Evolutionary conservation across 2,888 invertebrate genomes (phyloP).

Genomic region (Ganaspis brasiliensis): DNA sequence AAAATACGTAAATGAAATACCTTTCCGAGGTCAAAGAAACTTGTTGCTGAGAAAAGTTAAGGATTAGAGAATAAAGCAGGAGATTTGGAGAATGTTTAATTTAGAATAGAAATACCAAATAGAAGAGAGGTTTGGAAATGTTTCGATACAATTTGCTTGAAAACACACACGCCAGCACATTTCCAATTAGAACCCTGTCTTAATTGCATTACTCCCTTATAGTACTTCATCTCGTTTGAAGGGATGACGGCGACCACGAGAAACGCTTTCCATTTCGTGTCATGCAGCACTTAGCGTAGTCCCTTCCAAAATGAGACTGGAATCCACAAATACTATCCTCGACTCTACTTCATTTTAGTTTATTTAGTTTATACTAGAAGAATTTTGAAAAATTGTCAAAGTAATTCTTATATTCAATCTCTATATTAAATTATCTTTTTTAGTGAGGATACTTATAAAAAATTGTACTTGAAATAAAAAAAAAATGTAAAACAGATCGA

Average conservation of each 20-base stretch:
- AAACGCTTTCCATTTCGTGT: conserved; percentile 37
- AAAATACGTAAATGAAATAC: too few relatives aligned
- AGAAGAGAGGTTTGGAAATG: conserved; percentile 1
- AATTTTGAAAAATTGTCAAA: background rate
- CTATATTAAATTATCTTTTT: too few relatives aligned
- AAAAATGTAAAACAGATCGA: too few relatives aligned
- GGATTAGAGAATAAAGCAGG: background rate
- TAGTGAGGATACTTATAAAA: too few relatives aligned
- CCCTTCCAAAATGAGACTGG: background rate
- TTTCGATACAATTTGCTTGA: conserved; percentile 25
- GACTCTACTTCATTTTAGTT: background rate
- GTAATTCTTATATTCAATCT: too few relatives aligned
- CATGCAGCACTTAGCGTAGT: conserved; percentile 1
- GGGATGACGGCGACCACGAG: conserved; percentile 18
- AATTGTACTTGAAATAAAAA: too few relatives aligned
- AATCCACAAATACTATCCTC: conserved; percentile 1
- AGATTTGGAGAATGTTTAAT: background rate
- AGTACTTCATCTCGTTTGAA: conserved; percentile 10
- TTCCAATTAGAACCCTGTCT: conserved; percentile 40
- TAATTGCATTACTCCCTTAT: conserved; percentile 34
- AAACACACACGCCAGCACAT: conserved; percentile 16
- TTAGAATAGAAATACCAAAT: background rate
- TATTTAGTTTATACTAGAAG: background rate
- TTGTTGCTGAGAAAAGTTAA: background rate
- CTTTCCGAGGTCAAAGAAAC: too few relatives aligned